These are phyloP conservation scores for Oreotragus oreotragus DNA, from an alignment of 2,113 vertebrate genomes.

Conservation along the genomic window DNA sequence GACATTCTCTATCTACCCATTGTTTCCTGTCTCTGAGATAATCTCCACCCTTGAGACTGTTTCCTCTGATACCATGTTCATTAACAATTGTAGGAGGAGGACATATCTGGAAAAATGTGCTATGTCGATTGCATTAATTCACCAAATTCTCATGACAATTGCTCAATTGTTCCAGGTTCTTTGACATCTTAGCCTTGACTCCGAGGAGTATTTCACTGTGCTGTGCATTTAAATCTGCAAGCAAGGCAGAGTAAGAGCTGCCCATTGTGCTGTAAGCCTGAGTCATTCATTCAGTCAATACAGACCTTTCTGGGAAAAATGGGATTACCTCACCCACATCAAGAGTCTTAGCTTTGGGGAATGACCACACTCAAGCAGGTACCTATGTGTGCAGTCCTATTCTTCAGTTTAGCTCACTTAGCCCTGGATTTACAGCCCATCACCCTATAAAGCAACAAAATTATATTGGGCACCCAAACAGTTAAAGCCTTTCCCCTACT, in stretches of 20 bases:
- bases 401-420: neutral
- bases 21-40: neutral
- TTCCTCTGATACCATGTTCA: neutral
- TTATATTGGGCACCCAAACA: neutral
- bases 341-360: neutral
- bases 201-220: neutral
- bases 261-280: neutral
- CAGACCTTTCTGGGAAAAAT: neutral
- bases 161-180: neutral
- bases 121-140: neutral
- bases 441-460: neutral
- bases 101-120: constrained; percentile 5
- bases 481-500: neutral
- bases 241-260: neutral
- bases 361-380: neutral
- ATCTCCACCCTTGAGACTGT: neutral
- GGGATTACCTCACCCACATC: neutral
- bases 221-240: neutral
- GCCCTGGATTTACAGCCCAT: neutral
- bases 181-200: neutral
- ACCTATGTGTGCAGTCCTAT: neutral
- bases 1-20: neutral
- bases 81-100: neutral
- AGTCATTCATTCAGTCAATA: neutral
- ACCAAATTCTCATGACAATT: neutral